phyloP scores from a whole-genome alignment of 2,797 vertebrate genomes.

The Urocyon cinereoargenteus region DNA sequence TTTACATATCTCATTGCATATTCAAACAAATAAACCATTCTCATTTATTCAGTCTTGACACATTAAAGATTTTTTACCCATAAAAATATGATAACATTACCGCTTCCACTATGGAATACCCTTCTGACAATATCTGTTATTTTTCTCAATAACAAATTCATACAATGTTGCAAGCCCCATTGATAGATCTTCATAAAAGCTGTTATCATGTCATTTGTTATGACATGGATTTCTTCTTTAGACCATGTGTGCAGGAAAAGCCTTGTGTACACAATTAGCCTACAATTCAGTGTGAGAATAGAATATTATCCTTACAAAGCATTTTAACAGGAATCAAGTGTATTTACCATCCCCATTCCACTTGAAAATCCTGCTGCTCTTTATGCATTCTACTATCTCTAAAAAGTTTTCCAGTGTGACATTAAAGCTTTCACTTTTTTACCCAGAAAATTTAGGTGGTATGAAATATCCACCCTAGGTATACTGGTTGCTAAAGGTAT shows the following conservation, averaged over 20 bases:
- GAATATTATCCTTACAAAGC: not conserved
- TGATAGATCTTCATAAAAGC: constrained; percentile 50
- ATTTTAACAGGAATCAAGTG: not conserved
- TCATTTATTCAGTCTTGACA: constrained; percentile 8
- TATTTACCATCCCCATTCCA: not conserved
- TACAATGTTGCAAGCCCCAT: not conserved
- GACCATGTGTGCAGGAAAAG: not conserved
- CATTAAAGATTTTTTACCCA: not conserved
- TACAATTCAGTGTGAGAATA: not conserved
- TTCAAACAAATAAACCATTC: constrained; percentile 40
- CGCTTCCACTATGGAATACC: constrained; percentile 27
- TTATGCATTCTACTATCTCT: not conserved
- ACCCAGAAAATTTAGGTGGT: not conserved
- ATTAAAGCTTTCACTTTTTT: constrained; percentile 41
- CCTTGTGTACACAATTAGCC: not conserved
- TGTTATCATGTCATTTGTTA: not conserved
- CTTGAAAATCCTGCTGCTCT: not conserved
- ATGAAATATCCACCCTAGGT: not conserved
- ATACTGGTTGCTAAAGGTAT: not conserved
- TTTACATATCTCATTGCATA: not conserved
- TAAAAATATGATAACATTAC: not conserved
- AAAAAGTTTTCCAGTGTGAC: constrained; percentile 22
- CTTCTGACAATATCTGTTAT: not conserved
- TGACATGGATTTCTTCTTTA: constrained; percentile 29
- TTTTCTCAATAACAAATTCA: constrained; percentile 30